phyloP scores from a whole-genome alignment of 2,888 invertebrate genomes.

The Laothoe populi region DNA sequence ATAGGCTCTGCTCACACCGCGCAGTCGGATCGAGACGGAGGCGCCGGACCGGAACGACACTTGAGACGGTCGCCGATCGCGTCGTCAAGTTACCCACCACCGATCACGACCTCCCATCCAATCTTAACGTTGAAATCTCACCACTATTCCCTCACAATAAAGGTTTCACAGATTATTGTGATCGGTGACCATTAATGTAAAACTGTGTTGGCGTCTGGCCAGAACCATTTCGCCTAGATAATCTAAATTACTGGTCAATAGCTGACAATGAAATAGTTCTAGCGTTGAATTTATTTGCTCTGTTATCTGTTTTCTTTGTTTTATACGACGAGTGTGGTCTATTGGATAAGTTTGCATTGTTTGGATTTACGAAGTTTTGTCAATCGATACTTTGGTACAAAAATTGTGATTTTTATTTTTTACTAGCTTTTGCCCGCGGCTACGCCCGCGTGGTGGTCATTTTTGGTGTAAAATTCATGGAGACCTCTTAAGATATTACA shows the following conservation, averaged over 20 bases:
- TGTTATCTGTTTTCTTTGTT: constrained; percentile 9
- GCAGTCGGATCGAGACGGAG: constrained; percentile 53
- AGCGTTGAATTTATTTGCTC: constrained; percentile 31
- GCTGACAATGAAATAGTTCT: constrained; percentile 47
- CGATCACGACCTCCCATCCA: neutral
- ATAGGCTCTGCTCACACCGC: constrained; percentile 62
- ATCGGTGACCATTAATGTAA: constrained; percentile 33
- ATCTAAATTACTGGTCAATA: constrained; percentile 53
- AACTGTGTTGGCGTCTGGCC: constrained; percentile 55
- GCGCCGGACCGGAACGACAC: constrained; percentile 68
- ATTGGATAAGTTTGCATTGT: neutral
- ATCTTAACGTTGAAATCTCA: constrained; percentile 32
- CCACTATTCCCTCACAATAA: constrained; percentile 36
- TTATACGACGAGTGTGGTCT: neutral
- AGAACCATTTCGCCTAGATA: constrained; percentile 58
- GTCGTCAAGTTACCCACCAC: constrained; percentile 62
- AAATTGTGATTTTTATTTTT: no score
- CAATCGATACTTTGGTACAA: neutral
- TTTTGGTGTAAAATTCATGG: no score
- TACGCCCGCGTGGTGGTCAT: no score
- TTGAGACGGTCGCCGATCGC: constrained; percentile 67
- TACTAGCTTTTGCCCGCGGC: no score
- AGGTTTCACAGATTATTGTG: constrained; percentile 23
- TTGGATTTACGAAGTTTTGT: neutral
- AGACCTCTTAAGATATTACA: no score